Conservation (phyloP, 1,140 invertebrate species). For the Liolophura sinensis region DNA sequence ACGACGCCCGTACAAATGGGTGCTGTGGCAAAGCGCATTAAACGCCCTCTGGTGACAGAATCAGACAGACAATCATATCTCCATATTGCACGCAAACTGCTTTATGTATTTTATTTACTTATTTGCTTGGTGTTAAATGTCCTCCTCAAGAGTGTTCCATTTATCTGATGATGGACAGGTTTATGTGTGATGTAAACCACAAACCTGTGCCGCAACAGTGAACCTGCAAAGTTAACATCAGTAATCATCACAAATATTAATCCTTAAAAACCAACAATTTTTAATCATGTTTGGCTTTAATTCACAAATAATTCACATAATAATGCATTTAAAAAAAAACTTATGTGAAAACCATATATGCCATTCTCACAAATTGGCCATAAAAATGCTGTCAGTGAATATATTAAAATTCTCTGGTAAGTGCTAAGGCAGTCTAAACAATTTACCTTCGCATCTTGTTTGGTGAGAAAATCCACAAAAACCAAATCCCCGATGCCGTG, state of each 20-base stretch:
- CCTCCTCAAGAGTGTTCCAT: no score
- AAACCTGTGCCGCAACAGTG: no score
- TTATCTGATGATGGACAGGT: no score
- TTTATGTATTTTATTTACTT: no score
- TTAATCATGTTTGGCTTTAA: constrained; percentile 18
- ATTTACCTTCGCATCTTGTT: constrained; percentile 87
- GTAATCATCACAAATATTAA: no score
- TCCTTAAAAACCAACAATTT: constrained; percentile 2
- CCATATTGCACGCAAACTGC: neutral
- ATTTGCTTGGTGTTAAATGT: no score
- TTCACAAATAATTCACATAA: constrained; percentile 1
- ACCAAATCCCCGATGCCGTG: constrained; percentile 91
- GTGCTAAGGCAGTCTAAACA: neutral
- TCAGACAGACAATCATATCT: neutral
- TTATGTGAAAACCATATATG: no score
- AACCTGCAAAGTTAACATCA: no score
- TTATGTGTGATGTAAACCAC: no score
- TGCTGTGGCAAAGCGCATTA: constrained; percentile 89
- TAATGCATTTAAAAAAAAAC: no score
- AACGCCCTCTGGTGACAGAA: constrained; percentile 77
- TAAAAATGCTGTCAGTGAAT: no score
- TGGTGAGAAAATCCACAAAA: constrained; percentile 92
- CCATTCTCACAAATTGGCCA: neutral
- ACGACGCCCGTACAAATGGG: constrained; percentile 94
- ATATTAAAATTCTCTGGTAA: no score